Evolutionary conservation across 1,140 invertebrate genomes (phyloP), one percentile per base, ranked within the genome.

Genomic region (Drosophila eugracilis): DNA sequence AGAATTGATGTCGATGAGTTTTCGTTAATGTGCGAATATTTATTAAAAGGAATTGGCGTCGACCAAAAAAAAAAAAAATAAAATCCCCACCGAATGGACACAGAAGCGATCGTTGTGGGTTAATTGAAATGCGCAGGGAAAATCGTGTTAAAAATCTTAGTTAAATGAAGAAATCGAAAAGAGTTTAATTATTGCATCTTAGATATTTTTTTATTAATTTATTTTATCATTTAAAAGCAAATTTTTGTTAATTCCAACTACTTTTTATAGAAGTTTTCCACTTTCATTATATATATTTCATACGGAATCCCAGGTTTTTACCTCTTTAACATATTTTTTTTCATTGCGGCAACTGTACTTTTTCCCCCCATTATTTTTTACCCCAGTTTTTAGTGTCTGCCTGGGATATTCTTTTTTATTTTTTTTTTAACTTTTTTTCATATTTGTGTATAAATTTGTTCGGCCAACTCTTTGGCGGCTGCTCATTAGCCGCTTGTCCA

Each of bases 11-110:
- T 69, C 65, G 65, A 69, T 69, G 65, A 69, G 65, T 69, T 67
- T 69, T 72, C 81, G 80, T 86, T 85, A 85, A 85, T 85, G 81
- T 85, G 76, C 66, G 81, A 85, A 85, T 80, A 80, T 86, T 85
- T 84, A 85, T 85, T 85, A 80, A 85, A 84, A 50, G 65, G 48
- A 85, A 80, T 84, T 78, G 78, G 62, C 57, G 66, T 30, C 30
- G 30, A n/a, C 22, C 19, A 34, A 28, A 44, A 24, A 21, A 4
- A 32, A 30, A n/a, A n/a, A n/a, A n/a, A n/a, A n/a, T n/a, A n/a
- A n/a, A n/a, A n/a, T n/a, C 5, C 22, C 17, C 37, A 10, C 7
- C 21, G 41, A 28, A 37, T 57, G 30, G 30, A 12, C 55, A 6
- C 52, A 58, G 30, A n/a, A 30, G 55, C 60, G 42, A 66, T 71